These are phyloP conservation scores for Philhelius pedissequus DNA, from an alignment of 2,888 invertebrate species.

Conservation along the genomic window DNA sequence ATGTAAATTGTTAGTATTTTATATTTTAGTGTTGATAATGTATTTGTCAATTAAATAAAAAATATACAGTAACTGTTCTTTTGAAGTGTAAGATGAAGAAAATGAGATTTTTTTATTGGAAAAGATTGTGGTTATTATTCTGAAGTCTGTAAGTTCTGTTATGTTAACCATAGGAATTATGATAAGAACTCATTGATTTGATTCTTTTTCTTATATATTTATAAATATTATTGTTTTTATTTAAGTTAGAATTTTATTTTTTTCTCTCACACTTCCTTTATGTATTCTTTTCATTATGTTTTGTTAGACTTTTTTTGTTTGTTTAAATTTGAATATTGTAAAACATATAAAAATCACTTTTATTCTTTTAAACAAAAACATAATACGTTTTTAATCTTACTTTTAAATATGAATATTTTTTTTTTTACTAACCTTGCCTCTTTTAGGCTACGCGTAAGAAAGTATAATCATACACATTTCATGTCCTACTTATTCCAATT, in stretches of 20 bases:
- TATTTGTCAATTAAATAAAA: slow-evolving; percentile 15
- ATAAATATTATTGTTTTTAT: neutral
- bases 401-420: too few relatives aligned
- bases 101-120: neutral
- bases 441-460: too few relatives aligned
- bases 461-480: too few relatives aligned
- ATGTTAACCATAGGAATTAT: neutral
- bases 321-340: too few relatives aligned
- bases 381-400: too few relatives aligned
- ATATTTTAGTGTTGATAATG: slow-evolving; percentile 2
- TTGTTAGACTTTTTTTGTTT: neutral
- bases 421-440: too few relatives aligned
- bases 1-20: neutral
- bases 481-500: too few relatives aligned
- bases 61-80: neutral
- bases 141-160: neutral
- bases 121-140: neutral
- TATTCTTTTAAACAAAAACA: too few relatives aligned
- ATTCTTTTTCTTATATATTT: too few relatives aligned
- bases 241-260: neutral
- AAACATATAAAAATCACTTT: too few relatives aligned
- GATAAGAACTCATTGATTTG: neutral
- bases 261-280: neutral
- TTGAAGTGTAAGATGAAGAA: neutral
- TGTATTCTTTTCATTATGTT: neutral